Conservation (phyloP, 2,888 invertebrate species). For the Thymelicus acteon region DNA sequence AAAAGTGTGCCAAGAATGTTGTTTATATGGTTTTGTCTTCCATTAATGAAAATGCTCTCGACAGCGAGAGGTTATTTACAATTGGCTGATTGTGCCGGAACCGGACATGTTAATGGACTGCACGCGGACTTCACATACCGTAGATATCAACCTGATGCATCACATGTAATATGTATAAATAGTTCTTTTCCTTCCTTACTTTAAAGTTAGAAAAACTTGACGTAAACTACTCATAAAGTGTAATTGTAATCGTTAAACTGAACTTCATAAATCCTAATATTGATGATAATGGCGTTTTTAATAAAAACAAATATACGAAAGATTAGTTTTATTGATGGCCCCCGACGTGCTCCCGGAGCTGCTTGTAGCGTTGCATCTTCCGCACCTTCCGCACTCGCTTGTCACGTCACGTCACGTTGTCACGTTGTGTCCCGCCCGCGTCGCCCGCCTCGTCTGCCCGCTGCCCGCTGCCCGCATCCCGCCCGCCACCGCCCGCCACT, state of each 20-base stretch:
- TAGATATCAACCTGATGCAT: slow-evolving; percentile 48
- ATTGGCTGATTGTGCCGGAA: slow-evolving; percentile 40
- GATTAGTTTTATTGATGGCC: slow-evolving; percentile 73
- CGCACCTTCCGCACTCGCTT: slow-evolving; percentile 38
- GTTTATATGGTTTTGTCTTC: slow-evolving; percentile 65
- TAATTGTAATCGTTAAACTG: slow-evolving; percentile 84
- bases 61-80: slow-evolving; percentile 39
- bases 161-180: slow-evolving; percentile 57
- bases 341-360: slow-evolving; percentile 12
- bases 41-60: slow-evolving; percentile 47
- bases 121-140: slow-evolving; percentile 43
- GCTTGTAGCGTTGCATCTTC: slow-evolving; percentile 28
- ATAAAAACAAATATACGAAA: slow-evolving; percentile 84
- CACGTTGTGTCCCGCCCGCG: too few species aligned
- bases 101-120: slow-evolving; percentile 52
- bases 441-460: background rate
- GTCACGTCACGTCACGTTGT: slow-evolving; percentile 16
- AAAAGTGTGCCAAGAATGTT: slow-evolving; percentile 68
- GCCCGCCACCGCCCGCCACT: slow-evolving; percentile 45
- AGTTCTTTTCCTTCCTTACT: slow-evolving; percentile 76
- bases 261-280: slow-evolving; percentile 85
- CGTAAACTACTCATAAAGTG: slow-evolving; percentile 81
- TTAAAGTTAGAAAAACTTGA: slow-evolving; percentile 76
- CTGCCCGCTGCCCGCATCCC: slow-evolving; percentile 45
- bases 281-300: slow-evolving; percentile 85